phyloP scores from a whole-genome alignment of 2,113 vertebrate species.

The Actenoides lindsayi region DNA sequence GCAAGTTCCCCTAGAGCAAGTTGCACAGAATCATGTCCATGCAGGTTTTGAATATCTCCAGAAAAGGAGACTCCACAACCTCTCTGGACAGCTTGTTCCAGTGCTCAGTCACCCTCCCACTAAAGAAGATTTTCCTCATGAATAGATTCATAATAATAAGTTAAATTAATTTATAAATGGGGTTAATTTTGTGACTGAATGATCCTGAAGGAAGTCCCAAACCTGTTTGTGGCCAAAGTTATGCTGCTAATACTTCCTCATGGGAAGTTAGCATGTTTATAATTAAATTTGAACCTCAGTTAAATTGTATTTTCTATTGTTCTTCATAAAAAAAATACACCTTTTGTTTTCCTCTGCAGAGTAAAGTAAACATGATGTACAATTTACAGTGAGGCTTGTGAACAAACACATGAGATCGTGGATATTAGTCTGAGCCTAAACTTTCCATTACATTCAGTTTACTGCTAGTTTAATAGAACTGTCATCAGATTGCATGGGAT shows the following conservation, averaged over 20 bases:
- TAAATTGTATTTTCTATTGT: neutral
- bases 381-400: neutral
- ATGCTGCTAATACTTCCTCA: neutral
- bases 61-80: neutral
- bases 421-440: slow-evolving; percentile 8
- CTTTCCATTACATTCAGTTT: neutral
- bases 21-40: neutral
- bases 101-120: neutral
- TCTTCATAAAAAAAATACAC: neutral
- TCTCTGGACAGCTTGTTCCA: neutral
- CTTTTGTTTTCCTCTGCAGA: neutral
- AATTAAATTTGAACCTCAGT: neutral
- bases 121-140: neutral
- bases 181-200: neutral
- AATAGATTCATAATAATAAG: neutral
- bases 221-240: neutral
- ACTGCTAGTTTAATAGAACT: neutral
- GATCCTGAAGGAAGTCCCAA: neutral
- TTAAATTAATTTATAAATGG: neutral
- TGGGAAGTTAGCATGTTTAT: neutral
- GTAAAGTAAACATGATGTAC: neutral
- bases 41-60: neutral
- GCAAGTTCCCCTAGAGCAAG: neutral
- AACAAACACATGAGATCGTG: neutral
- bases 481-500: neutral